These are phyloP conservation scores for Hirudo medicinalis DNA, from an alignment of 1,140 invertebrate genomes.

Conservation along the genomic window DNA sequence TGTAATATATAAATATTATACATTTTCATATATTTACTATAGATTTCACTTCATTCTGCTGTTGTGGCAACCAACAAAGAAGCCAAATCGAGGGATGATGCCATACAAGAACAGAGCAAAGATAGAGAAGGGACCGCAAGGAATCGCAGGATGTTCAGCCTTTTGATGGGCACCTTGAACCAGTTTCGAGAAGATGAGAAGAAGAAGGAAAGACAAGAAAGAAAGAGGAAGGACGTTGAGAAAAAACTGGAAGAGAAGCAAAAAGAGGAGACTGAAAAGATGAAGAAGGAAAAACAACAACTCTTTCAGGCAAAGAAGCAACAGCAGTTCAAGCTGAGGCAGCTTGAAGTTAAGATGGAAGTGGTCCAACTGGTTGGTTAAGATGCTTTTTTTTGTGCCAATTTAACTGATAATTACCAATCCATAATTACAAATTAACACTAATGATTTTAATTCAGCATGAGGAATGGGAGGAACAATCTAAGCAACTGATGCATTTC, in stretches of 20 bases:
- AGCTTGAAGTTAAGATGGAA: constrained; percentile 77
- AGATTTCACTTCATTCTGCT: constrained; percentile 42
- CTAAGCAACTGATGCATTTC: constrained; percentile 62
- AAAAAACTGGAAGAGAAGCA: constrained; percentile 82
- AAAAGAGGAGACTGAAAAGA: constrained; percentile 66
- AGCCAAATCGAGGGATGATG: constrained; percentile 54
- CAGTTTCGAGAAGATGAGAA: constrained; percentile 90
- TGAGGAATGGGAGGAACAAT: constrained; percentile 69
- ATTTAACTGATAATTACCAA: not conserved
- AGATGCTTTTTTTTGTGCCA: not conserved
- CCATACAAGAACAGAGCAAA: constrained; percentile 64
- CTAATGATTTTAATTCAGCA: constrained; percentile 39
- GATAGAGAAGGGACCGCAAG: constrained; percentile 67
- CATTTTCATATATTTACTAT: constrained; percentile 22
- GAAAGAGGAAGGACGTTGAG: constrained; percentile 74
- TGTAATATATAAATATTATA: too few relatives aligned
- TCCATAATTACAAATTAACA: not conserved
- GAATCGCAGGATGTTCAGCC: constrained; percentile 85
- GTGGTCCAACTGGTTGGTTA: constrained; percentile 61
- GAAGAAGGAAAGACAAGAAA: constrained; percentile 60
- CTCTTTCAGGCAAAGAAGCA: constrained; percentile 69
- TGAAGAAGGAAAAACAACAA: constrained; percentile 68
- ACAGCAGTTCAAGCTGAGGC: constrained; percentile 72
- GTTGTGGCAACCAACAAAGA: constrained; percentile 40
- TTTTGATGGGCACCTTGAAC: constrained; percentile 74